phyloP scores from a whole-genome alignment of 2,113 vertebrate species.

The Epinephelus fuscoguttatus region DNA sequence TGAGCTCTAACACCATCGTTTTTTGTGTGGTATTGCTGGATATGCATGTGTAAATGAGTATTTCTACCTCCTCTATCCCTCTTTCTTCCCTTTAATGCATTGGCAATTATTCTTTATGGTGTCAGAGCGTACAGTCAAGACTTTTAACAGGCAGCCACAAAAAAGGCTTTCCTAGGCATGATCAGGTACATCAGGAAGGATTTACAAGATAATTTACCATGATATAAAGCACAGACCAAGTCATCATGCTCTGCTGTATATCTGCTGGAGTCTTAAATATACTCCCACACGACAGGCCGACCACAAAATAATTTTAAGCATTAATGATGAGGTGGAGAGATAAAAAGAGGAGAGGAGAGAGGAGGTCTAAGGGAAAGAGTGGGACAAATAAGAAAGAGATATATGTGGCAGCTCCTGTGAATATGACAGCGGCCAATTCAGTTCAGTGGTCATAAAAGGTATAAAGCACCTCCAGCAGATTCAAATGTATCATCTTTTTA shows the following conservation, averaged over 20 bases:
- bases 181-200: slow-evolving; percentile 26
- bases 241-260: neutral
- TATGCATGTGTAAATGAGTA: slow-evolving; percentile 2
- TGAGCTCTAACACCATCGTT: neutral
- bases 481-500: neutral
- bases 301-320: neutral
- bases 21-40: neutral
- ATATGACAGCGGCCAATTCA: neutral
- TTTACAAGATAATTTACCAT: slow-evolving; percentile 26
- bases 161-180: slow-evolving; percentile 28
- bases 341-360: neutral
- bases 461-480: neutral
- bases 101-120: slow-evolving; percentile 29
- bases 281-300: neutral
- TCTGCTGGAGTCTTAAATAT: slow-evolving; percentile 4
- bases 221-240: slow-evolving; percentile 1
- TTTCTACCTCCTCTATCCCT: neutral
- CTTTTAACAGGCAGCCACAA: slow-evolving; percentile 39
- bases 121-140: slow-evolving; percentile 19
- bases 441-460: neutral
- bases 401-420: neutral
- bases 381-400: neutral
- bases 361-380: neutral
- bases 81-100: slow-evolving; percentile 7
- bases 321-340: neutral